These are phyloP conservation scores for Pyxicephalus adspersus DNA, from an alignment of 2,113 vertebrate species.

Conservation along the genomic window DNA sequence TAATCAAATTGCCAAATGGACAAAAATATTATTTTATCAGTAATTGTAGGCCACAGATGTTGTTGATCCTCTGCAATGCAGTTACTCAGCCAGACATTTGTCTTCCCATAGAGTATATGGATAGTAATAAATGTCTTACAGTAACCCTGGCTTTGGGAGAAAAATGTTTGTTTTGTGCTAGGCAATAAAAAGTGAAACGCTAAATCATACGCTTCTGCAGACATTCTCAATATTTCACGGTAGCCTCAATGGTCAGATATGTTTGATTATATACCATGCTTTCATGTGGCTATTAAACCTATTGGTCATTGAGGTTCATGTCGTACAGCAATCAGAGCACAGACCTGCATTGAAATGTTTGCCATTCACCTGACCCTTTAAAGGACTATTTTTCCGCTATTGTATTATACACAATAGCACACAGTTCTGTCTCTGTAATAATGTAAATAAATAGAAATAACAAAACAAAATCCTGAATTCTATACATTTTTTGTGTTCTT, in stretches of 20 bases:
- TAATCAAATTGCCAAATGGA: conserved; percentile 39
- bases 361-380: too few species aligned
- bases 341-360: too few species aligned
- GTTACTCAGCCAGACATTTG: conserved; percentile 35
- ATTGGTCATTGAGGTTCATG: neutral
- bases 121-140: conserved; percentile 45
- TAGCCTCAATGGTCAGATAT: neutral
- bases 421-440: too few species aligned
- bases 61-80: conserved; percentile 43
- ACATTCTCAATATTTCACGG: neutral
- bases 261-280: neutral
- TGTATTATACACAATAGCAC: too few species aligned
- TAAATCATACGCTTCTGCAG: conserved; percentile 29
- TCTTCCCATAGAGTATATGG: conserved; percentile 15
- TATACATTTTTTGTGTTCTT: too few species aligned
- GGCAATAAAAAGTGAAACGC: conserved; percentile 19
- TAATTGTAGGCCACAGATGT: conserved; percentile 24
- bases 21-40: conserved; percentile 31
- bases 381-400: too few species aligned
- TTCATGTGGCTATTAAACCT: conserved; percentile 2
- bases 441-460: too few species aligned
- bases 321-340: neutral
- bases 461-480: too few species aligned
- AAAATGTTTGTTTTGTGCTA: conserved; percentile 33
- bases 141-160: conserved; percentile 37